Base-by-base conservation (phyloP, 2,113 vertebrate genomes). In the Scomber scombrus region DNA sequence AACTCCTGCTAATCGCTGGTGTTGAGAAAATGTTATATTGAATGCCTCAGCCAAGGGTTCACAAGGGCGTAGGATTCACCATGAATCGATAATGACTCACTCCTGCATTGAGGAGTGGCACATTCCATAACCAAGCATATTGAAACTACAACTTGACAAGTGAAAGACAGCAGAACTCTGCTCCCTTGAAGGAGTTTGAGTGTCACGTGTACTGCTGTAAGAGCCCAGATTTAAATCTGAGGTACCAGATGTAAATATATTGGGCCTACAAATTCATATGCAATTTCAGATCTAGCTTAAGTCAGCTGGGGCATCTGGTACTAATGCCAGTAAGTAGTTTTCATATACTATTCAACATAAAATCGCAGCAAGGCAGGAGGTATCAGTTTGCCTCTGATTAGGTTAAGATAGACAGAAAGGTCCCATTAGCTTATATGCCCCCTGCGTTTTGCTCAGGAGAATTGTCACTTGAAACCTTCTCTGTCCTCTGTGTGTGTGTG, bases 71-170 rank as follows among this genome's bases (percentile, higher is more conserved):
- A 61, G 49, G 34, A 82, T 51, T 83, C 58, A 50, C n/a, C 40
- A 6, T 61, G 68, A 81, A 75, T 54, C 67, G 65, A 64, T 78
- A 64, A 34, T 80, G 76, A 85, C 81, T 85, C 82, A 88, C 65
- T 84, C 61, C 46, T 77, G 43, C 56, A 67, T 49, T 14, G 16
- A 80, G 90, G 90, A 92, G 90, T 88, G 89, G 91, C 85, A 75
- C 91, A 92, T 94, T 93, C 89, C 89, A 88, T 63, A 70, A 57
- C 40, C 45, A 47, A 80, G 60, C 29, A 34, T 80, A 80, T 58
- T 26, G 57, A 84, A 90, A 82, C 67, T 75, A 58, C 57, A 75
- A 69, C 31, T 66, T 49, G 70, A 71, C 50, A 75, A 70, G 47
- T 45, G 19, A 84, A 83, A 79, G 45, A 58, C 10, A 74, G 65